These are phyloP conservation scores for Lagopus muta DNA, from an alignment of 2,113 vertebrate genomes.

Conservation along the genomic window DNA sequence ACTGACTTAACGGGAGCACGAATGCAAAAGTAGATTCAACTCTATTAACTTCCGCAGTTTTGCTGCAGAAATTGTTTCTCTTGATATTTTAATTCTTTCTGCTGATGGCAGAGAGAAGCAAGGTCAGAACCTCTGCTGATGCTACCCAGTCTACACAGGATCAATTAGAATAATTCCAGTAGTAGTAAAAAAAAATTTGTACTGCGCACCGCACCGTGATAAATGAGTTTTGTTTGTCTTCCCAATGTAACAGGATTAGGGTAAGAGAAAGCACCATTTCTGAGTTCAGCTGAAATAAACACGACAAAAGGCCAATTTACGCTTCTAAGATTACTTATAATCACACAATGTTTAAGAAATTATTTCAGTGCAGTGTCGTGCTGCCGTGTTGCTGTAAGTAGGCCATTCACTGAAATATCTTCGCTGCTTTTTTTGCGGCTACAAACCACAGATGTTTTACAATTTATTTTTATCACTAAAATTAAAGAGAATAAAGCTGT, in stretches of 20 bases:
- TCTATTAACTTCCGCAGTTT: slow-evolving; percentile 56
- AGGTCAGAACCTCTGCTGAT: neutral
- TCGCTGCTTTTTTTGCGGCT: neutral
- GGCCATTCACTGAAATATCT: slow-evolving; percentile 21
- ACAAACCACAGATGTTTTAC: slow-evolving; percentile 37
- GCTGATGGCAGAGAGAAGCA: neutral
- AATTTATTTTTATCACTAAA: slow-evolving; percentile 48
- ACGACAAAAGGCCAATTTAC: slow-evolving; percentile 55
- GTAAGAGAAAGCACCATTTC: neutral
- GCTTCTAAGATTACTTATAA: slow-evolving; percentile 36
- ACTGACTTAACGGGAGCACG: slow-evolving; percentile 26
- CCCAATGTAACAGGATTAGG: slow-evolving; percentile 10
- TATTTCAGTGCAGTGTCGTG: slow-evolving; percentile 21
- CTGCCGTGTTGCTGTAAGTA: slow-evolving; percentile 2
- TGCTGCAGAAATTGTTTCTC: slow-evolving; percentile 44
- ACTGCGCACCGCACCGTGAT: neutral
- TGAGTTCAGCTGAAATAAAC: slow-evolving; percentile 48
- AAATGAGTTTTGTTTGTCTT: slow-evolving; percentile 19
- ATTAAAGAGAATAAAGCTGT: slow-evolving; percentile 31
- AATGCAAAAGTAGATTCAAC: slow-evolving; percentile 50
- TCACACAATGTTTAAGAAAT: slow-evolving; percentile 35
- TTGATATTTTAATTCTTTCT: slow-evolving; percentile 63
- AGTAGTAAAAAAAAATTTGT: slow-evolving; percentile 17
- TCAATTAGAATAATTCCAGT: slow-evolving; percentile 10
- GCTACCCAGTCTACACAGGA: neutral